Percentiles rank a stretch among this genome's conserved stretches.
These are phyloP conservation scores for Leptinotarsa juncta DNA, from an alignment of 2,888 invertebrate species.

Conservation along the genomic window DNA sequence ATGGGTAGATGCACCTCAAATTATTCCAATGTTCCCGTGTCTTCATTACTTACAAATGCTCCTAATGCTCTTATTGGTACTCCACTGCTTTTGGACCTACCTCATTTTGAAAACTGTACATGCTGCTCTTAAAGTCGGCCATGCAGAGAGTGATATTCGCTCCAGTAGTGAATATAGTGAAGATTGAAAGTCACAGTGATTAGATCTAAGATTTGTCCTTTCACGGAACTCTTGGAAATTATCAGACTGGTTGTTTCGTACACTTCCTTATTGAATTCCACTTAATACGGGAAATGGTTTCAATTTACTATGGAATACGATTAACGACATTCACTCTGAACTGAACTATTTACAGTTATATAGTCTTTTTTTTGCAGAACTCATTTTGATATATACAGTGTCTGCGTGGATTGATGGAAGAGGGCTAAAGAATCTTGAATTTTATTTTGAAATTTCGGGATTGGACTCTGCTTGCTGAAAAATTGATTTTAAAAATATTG, in stretches of 20 bases:
- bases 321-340: no score
- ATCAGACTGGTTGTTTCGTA: not conserved
- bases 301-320: no score
- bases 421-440: no score
- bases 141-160: constrained; percentile 89
- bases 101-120: constrained; percentile 90
- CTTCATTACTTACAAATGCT: constrained; percentile 93
- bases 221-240: constrained; percentile 3
- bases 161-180: constrained; percentile 59
- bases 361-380: no score
- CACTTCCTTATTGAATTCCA: no score
- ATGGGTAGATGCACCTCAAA: constrained; percentile 82
- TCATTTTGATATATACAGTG: no score
- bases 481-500: no score
- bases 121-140: constrained; percentile 65
- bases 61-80: constrained; percentile 79
- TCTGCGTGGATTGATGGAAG: no score
- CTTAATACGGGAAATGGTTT: no score
- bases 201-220: not conserved
- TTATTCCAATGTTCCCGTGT: constrained; percentile 90
- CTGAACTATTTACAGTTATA: no score
- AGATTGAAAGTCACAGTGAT: not conserved
- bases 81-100: constrained; percentile 94
- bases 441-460: no score
- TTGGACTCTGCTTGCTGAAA: no score